Evolutionary conservation across 2,797 vertebrate genomes (phyloP).

Genomic region (Falco columbarius): DNA sequence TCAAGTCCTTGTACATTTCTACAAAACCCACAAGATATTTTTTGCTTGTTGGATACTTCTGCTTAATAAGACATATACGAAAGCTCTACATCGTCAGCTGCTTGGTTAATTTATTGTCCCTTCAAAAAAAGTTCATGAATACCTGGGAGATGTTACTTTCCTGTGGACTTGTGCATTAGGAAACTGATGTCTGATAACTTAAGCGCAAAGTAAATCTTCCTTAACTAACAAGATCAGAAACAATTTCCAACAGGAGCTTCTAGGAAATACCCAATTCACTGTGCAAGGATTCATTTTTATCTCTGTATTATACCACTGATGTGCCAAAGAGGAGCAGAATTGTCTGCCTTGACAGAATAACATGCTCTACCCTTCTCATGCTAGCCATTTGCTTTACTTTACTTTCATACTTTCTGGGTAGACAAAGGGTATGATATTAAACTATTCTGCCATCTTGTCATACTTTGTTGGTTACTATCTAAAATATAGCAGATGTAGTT

Average conservation of each 20-base stretch:
- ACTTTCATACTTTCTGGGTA: not conserved
- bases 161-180: not conserved
- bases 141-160: not conserved
- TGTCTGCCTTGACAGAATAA: not conserved
- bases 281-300: constrained; percentile 17
- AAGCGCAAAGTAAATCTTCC: not conserved
- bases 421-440: constrained; percentile 59
- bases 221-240: constrained; percentile 34
- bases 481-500: constrained; percentile 47
- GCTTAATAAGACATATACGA: not conserved
- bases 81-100: not conserved
- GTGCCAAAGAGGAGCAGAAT: constrained; percentile 2
- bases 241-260: not conserved
- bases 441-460: constrained; percentile 54
- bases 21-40: not conserved
- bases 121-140: not conserved
- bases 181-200: not conserved
- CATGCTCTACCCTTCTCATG: not conserved
- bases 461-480: constrained; percentile 24
- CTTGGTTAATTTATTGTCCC: not conserved
- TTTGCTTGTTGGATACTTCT: not conserved
- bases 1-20: not conserved
- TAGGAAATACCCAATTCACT: constrained; percentile 10
- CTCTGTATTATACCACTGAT: not conserved
- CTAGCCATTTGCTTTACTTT: constrained; percentile 20